Base-by-base conservation (phyloP, 2,888 invertebrate genomes). In the Erebia palarica region DNA sequence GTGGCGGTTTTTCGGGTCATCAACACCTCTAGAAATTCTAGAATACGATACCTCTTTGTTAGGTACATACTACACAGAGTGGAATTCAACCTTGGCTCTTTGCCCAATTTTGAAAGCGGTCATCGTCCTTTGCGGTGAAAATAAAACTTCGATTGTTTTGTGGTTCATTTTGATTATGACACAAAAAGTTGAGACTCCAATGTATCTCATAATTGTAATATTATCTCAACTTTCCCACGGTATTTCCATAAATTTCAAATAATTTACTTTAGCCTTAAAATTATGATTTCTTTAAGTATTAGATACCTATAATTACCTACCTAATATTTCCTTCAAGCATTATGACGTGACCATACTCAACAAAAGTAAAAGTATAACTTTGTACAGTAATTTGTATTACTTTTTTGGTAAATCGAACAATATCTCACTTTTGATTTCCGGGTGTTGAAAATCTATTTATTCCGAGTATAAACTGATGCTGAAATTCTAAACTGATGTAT, bases 81-180 rank as follows among this genome's bases (percentile, higher is more conserved):
- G 68, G 72, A 71, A 72, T 72, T 61, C 73, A 65, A 72, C 73
- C 73, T 73, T 74, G 73, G 66, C 53, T 68, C 60, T 68, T 72
- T 70, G 65, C 65, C 71, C 75, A 72, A 72, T 73, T 75, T 73
- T 68, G 75, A 72, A 73, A 75, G 66, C 72, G 73, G 75, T 73
- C 73, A 75, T 42, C 65, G 73, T 72, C 73, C 73, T 71, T 69
- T 75, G 69, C 49, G 67, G 66, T 60, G 21, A 64, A 74, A 64
- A 61, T 69, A 69, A 61, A 59, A 14, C 36, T 47, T 27, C 11
- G 27, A 58, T 27, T 27, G 21, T 58, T 58, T 49, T 65, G n/a
- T 59, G 61, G 64, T 68, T 36, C 42, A 42, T 16, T 44, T 18
- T 49, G 47, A 47, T 21, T 18, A 14, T 49, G 21, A 21, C 16